These are phyloP conservation scores for Pteronotus mesoamericanus DNA, from an alignment of 2,797 vertebrate genomes.

Conservation along the genomic window DNA sequence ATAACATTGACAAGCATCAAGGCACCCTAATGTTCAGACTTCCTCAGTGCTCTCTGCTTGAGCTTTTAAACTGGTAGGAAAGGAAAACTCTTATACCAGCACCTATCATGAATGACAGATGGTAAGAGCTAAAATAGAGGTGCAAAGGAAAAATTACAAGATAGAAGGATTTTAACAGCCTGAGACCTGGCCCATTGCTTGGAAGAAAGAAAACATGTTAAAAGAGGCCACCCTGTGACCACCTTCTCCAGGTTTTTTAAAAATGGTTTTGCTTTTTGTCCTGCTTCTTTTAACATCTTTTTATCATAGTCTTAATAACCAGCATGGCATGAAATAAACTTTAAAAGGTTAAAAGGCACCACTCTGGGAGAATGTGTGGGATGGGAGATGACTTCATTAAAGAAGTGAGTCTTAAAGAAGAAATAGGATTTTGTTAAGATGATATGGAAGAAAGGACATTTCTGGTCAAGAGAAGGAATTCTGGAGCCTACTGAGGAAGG, in stretches of 20 bases:
- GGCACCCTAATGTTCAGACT: not conserved
- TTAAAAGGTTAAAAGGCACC: not conserved
- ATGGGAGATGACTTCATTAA: not conserved
- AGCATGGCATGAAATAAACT: not conserved
- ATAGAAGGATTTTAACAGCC: not conserved
- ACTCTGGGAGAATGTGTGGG: not conserved
- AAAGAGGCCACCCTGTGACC: not conserved
- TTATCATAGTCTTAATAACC: slow-evolving; percentile 4
- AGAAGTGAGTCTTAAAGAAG: not conserved
- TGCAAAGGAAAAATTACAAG: not conserved
- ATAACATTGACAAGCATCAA: not conserved
- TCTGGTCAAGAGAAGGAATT: not conserved
- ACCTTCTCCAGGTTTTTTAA: not conserved
- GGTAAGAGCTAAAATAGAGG: not conserved
- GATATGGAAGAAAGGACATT: not conserved
- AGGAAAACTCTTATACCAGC: not conserved
- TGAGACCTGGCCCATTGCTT: not conserved
- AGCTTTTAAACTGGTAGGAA: not conserved
- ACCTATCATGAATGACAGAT: not conserved
- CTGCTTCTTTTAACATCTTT: not conserved
- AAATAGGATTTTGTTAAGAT: not conserved
- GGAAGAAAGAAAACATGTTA: not conserved
- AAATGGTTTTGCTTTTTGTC: slow-evolving; percentile 7
- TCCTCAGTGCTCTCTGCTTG: not conserved
- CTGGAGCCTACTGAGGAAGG: not conserved